Base-by-base conservation (phyloP, 1,140 invertebrate species). In the Drosophila biarmipes region DNA sequence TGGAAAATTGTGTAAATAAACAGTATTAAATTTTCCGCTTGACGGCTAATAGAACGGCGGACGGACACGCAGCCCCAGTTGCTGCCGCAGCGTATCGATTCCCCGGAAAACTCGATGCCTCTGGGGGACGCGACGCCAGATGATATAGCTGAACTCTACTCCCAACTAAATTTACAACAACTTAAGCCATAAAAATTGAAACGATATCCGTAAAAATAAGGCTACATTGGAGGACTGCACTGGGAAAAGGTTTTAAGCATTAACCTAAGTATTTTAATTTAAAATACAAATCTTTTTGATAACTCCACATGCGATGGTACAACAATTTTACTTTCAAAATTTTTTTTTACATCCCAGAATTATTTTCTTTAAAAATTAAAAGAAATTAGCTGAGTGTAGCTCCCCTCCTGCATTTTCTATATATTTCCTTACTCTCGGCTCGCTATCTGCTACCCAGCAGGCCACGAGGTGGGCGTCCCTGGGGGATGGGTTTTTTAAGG, bases 111-210 rank as follows among this genome's bases (percentile, higher is more conserved):
- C 59, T 64, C 61, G 15, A 77, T 24, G 52, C 51, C 58, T 49
- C 35, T 15, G 17, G 54, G 38, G 48, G 24, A 37, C 15, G 19
- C 31, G 63, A 68, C 42, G 68, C 46, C 49, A 67, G 52, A 49
- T 56, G 68, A 67, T 52, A 64, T 45, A 53, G 53, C 59, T 56
- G 43, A 67, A 68, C 51, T 59, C 68, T 46, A 77, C 57, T 77
- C 52, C 67, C 43, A 71, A 69, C 77, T 64, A 78, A 87, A 87
- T 89, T 84, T 78, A 77, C 76, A 80, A 64, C 82, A 86, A 75
- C 76, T 78, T 74, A 53, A 90, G 76, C 76, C 84, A 89, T 89
- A 89, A 89, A 87, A 89, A 80, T 89, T 74, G 68, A 89, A 89
- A 73, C 79, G 79, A 75, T 84, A 69, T 75, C 72, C 72, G 68